Base-by-base conservation (phyloP, 2,888 invertebrate genomes). In the Papilio gigon region DNA sequence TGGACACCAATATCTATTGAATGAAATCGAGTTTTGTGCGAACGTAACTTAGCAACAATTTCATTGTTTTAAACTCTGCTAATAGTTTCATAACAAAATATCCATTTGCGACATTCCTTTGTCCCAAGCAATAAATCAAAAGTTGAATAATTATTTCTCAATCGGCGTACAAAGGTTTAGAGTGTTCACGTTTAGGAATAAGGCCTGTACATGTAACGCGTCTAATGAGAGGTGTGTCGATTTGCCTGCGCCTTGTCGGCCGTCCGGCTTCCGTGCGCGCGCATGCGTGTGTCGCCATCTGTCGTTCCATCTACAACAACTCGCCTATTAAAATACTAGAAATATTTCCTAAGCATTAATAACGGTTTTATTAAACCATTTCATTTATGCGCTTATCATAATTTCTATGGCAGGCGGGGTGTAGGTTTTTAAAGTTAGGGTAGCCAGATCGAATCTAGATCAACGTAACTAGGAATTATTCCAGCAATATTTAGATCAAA, bases 181-280 rank as follows among this genome's bases (percentile, higher is more conserved):
- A 6, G 9, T 40, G 60, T 25, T 56, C 53, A 40, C 40, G 22
- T 37, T 40, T 40, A 40, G 66, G 17, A 44, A 47, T 66, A 59
- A 66, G 63, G 37, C 65, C 25, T 27, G 25, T 53, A 66, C 61
- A 53, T 40, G 68, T 66, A 66, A 71, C 50, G 53, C 58, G 42
- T 65, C 67, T 72, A 72, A 72, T 72, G 71, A 71, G 70, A 60
- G 59, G 56, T 58, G 65, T 70, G 72, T 70, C 66, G 66, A 70
- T 70, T 67, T 68, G 68, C 50, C 44, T 68, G 63, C 65, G 65
- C 67, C 69, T 65, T 65, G 63, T 71, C 65, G 50, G 62, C 70
- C 67, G 71, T 73, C 72, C 63, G 60, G 69, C 58, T 70, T 58
- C 66, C 68, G 71, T 70, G 71, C 74, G 69, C 62, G 59, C 62